Conservation (phyloP, 2,888 invertebrate genomes). For the Priocnemis perturbator region DNA sequence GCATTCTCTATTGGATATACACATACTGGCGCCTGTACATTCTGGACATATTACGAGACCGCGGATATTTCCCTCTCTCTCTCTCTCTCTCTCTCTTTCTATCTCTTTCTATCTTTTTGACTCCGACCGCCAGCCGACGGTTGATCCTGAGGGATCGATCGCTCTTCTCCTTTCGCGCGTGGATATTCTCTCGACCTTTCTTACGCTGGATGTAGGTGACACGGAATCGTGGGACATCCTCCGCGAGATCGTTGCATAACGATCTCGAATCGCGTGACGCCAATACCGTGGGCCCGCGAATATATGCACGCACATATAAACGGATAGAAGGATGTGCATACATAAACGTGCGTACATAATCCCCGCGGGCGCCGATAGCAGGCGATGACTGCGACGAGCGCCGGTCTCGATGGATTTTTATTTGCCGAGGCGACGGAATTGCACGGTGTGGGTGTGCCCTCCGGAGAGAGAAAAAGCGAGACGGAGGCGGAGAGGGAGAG, state of each 20-base stretch:
- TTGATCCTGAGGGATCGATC: not conserved
- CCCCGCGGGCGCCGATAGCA: no score
- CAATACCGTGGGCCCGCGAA: not conserved
- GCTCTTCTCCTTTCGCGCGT: conserved; percentile 2
- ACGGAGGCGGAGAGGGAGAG: conserved; percentile 18
- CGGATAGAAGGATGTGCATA: no score
- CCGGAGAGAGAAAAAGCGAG: conserved; percentile 11
- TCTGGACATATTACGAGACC: not conserved
- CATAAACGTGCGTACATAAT: no score
- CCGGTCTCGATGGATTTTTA: not conserved
- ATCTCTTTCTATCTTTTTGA: no score
- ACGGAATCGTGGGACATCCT: conserved; percentile 24
- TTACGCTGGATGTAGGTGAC: conserved; percentile 13
- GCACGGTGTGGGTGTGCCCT: conserved; percentile 46
- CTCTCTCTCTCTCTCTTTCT: no score
- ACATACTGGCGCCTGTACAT: not conserved
- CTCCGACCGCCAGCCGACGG: no score
- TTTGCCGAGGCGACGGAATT: conserved; percentile 18
- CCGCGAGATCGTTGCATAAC: conserved; percentile 44
- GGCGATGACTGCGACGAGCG: no score
- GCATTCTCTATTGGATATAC: no score
- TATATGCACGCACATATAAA: conserved; percentile 7
- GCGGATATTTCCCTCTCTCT: no score
- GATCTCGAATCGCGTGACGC: conserved; percentile 13
- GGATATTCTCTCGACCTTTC: conserved; percentile 28